A percentile compares a stretch with the other conserved stretches of the same genome.
Conservation (phyloP, 1,140 invertebrate species). For the Paramacrobiotus metropolitanus region DNA sequence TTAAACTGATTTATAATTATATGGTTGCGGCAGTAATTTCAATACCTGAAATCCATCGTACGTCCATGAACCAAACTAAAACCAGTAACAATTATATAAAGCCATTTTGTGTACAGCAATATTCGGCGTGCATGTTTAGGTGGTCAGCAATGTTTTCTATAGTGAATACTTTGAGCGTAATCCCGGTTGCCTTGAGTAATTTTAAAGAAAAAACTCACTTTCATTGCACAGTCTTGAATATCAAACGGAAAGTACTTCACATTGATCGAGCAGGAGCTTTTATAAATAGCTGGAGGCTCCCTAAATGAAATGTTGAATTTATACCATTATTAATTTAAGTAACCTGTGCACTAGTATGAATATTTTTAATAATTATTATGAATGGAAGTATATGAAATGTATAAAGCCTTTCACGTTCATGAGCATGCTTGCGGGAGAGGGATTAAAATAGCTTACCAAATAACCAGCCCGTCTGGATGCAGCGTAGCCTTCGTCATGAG, state of each 20-base stretch:
- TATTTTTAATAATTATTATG: too few relatives aligned
- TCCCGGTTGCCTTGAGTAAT: too few relatives aligned
- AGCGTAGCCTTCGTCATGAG: slow-evolving; percentile 86
- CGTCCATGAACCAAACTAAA: slow-evolving; percentile 80
- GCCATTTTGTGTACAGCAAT: too few relatives aligned
- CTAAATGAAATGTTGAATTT: too few relatives aligned
- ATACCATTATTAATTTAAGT: too few relatives aligned
- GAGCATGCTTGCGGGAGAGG: too few relatives aligned
- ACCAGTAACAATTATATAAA: neutral
- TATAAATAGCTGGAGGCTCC: slow-evolving; percentile 96
- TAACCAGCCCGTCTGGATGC: slow-evolving; percentile 63
- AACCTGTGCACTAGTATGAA: too few relatives aligned
- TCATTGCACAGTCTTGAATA: slow-evolving; percentile 79
- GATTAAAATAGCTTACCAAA: too few relatives aligned
- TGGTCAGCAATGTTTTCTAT: neutral
- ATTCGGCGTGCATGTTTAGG: neutral
- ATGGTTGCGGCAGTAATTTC: too few relatives aligned
- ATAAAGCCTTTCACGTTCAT: too few relatives aligned
- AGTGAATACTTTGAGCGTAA: neutral
- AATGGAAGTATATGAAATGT: too few relatives aligned
- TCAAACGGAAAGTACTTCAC: slow-evolving; percentile 65
- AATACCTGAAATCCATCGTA: slow-evolving; percentile 63
- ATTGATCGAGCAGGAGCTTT: slow-evolving; percentile 77
- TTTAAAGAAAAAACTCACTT: slow-evolving; percentile 4
- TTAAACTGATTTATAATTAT: too few relatives aligned